phyloP scores from a whole-genome alignment of 2,797 vertebrate genomes.

The Sitta carolinensis region DNA sequence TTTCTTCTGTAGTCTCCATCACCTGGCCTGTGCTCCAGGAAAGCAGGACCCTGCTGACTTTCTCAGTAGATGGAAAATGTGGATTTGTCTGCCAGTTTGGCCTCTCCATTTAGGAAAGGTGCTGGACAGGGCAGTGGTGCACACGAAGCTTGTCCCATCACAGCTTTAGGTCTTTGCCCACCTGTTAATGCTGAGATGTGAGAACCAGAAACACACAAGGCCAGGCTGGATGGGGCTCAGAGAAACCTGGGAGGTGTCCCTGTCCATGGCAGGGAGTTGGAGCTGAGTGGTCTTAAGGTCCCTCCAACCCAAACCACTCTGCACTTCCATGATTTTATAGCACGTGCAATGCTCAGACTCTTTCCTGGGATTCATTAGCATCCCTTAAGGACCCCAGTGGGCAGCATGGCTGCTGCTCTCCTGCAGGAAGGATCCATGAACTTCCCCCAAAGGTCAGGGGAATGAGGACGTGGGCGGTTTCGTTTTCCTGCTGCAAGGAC shows the following conservation, averaged over 20 bases:
- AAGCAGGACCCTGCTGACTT: background rate
- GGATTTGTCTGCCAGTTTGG: background rate
- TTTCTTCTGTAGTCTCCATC: background rate
- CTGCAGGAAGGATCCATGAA: background rate
- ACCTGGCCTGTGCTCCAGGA: background rate
- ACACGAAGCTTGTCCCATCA: background rate
- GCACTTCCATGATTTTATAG: background rate
- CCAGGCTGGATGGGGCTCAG: background rate
- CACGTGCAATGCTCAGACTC: rapidly evolving
- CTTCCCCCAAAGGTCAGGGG: background rate
- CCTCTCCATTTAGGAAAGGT: background rate
- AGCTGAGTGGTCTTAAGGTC: background rate
- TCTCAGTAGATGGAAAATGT: background rate
- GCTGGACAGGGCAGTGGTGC: background rate
- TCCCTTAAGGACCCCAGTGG: background rate
- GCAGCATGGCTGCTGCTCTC: background rate
- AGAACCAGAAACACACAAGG: background rate
- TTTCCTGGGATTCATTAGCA: background rate
- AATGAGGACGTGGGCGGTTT: background rate
- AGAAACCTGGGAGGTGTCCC: background rate
- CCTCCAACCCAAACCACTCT: background rate
- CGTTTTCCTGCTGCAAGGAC: background rate
- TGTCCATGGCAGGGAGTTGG: background rate
- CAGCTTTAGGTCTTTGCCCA: background rate
- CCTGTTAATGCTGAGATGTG: background rate